Evolutionary conservation across 2,113 vertebrate genomes (phyloP), one percentile per base, ranked within the genome.

Genomic region (Gallinago jamesoni): DNA sequence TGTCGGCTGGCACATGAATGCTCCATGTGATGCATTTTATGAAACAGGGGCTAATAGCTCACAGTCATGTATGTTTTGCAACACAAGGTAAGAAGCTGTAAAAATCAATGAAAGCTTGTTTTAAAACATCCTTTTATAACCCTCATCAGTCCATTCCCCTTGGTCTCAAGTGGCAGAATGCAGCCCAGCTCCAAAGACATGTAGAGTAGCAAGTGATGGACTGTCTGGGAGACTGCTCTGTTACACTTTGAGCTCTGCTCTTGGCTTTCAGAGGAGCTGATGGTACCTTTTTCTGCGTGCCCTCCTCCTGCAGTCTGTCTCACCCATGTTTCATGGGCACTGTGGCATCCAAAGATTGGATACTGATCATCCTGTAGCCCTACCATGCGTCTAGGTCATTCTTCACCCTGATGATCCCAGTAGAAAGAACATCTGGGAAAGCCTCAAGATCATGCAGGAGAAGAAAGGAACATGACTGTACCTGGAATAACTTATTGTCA

Each of bases 1-100:
- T 9, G 1, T 13, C 1, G 1, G 21, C 39, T 39, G 55, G 48
- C 31, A 20, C 0, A 1, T 4, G 56, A n/a, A 10, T n/a, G 57
- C 78, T 53, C 27, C n/a, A 2, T 6, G 43, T 10, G 5, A 1
- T 10, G 35, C 11, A 14, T 23, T 50, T 52, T 14, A 3, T 78
- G 55, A n/a, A n/a, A 39, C 0, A 1, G 64, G 55, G 50, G 11
- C n/a, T 27, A 6, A 5, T 7, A 39, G 47, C 76, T 70, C 62
- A 20, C 2, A 2, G 59, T 60, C 33, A 0, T 0, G 12, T 21
- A 10, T 1, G 0, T 47, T 63, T 39, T 37, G 59, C 39, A 30
- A n/a, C 31, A 20, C 57, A 18, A 35, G 39, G 43, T 25, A 4
- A 45, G 64, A 14, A 73, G 68, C n/a, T 81, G 35, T 41, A 64